Base-by-base conservation (phyloP, 2,113 vertebrate genomes). In the Syngnathus scovelli region DNA sequence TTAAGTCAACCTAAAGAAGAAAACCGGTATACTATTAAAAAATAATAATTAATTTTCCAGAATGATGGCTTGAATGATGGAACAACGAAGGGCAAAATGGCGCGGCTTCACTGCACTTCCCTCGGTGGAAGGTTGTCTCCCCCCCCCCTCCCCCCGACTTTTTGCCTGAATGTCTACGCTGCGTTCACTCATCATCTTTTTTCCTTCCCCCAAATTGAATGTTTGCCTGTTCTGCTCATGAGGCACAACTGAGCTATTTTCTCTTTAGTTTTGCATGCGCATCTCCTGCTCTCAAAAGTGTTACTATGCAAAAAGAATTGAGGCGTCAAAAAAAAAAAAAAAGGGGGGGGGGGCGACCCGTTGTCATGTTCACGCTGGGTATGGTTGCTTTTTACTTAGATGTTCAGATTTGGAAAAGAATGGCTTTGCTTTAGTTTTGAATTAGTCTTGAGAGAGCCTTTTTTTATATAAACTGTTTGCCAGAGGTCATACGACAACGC, bases 291-390 rank as follows among this genome's bases (percentile, higher is more conserved):
- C 73, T 70, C 78, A 44, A 69, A 85, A 87, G 74, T 88, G 79
- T 82, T 82, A 83, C 87, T 90, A 91, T 91, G 90, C 89, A 91
- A 88, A 80, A 71, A 87, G 80, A 71, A 84, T 77, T 79, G 76
- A 82, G 63, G 64, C 38, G 4, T 19, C 54, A 78, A 71, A 62
- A n/a, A 41, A 39, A 21, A 39, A 41, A 21, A 9, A 49, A n/a
- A n/a, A n/a, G n/a, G n/a, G 1, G 1, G 18, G 18, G 33, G 8
- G 36, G 56, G 33, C 9, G 5, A 18, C 12, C 2, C 10, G 11
- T 5, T 5, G 60, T 21, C 38, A 9, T 18, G 2, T 61, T 61
- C n/a, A 43, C 37, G 36, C 59, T 21, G 59, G 37, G 8, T 61
- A 13, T 44, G 4, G 61, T 62, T 16, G 54, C 21, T 36, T 61